Evolutionary conservation across 2,797 vertebrate genomes (phyloP).

Genomic region (Chelonia mydas): DNA sequence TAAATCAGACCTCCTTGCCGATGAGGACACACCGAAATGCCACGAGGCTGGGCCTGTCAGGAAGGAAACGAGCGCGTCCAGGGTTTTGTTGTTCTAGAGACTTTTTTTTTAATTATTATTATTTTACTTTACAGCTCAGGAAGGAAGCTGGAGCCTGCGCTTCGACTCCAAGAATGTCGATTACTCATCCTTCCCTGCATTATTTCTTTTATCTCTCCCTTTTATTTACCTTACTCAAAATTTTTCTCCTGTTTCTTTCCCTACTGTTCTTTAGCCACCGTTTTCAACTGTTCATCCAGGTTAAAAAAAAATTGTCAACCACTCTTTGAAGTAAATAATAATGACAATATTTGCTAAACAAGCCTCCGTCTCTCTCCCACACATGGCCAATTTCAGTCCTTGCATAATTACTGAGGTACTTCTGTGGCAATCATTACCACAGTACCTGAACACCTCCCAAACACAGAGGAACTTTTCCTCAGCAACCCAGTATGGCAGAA

Average conservation of each 20-base stretch:
- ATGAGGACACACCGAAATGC: conserved; percentile 82
- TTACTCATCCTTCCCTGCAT: conserved; percentile 81
- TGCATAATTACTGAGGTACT: background rate
- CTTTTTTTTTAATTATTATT: conserved; percentile 83
- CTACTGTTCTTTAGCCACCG: background rate
- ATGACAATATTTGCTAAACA: background rate
- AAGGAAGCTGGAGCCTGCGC: conserved; percentile 91
- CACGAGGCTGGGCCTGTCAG: conserved; percentile 86
- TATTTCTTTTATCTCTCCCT: conserved; percentile 81
- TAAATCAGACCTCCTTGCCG: conserved; percentile 84
- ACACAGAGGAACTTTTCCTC: background rate
- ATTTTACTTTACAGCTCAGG: conserved; percentile 88
- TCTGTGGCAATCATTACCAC: accelerated
- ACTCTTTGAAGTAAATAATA: background rate
- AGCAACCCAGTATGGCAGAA: accelerated
- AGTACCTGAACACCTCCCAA: background rate
- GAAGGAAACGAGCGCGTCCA: conserved; percentile 88
- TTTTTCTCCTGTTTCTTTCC: conserved; percentile 27
- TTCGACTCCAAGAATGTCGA: conserved; percentile 85
- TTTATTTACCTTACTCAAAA: conserved; percentile 77
- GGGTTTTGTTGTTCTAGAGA: conserved; percentile 88
- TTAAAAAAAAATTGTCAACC: conserved; percentile 1
- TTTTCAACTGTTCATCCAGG: conserved; percentile 42
- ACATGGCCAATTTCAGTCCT: accelerated
- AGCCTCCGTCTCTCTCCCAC: background rate